Evolutionary conservation across 2,797 vertebrate genomes (phyloP).

Genomic region (Diceros bicornis): DNA sequence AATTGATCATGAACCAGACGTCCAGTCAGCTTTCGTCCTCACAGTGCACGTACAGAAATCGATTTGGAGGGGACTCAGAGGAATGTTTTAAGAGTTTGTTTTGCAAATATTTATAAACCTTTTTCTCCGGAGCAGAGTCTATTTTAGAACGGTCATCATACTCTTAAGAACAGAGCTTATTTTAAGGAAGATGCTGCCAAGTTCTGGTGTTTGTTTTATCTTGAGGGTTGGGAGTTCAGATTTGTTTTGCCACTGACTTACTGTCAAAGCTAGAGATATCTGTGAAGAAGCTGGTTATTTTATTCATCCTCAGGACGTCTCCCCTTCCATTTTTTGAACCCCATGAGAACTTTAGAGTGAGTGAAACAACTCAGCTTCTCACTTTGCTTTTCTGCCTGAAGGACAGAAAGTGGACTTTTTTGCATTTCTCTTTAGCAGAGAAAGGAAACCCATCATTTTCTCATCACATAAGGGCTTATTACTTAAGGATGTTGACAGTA

Average conservation of each 20-base stretch:
- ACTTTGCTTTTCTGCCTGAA: conserved; percentile 6
- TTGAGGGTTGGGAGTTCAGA: conserved; percentile 76
- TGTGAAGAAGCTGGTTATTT: conserved; percentile 78
- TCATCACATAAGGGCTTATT: conserved; percentile 28
- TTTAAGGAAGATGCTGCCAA: conserved; percentile 82
- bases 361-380: conserved; percentile 28
- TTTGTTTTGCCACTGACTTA: conserved; percentile 76
- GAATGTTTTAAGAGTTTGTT: conserved; percentile 84
- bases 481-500: conserved; percentile 50
- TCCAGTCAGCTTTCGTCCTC: conserved; percentile 87
- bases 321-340: neutral
- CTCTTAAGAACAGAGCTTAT: conserved; percentile 69
- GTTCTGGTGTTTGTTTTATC: conserved; percentile 85
- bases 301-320: neutral
- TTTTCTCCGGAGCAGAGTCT: conserved; percentile 83
- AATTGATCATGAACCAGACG: conserved; percentile 87
- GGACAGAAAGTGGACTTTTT: conserved; percentile 47
- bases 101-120: conserved; percentile 89
- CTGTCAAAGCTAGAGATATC: conserved; percentile 75
- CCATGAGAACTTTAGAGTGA: conserved; percentile 3
- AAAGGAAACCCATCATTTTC: conserved; percentile 60
- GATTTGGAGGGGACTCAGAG: conserved; percentile 78
- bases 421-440: conserved; percentile 25
- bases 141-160: conserved; percentile 72
- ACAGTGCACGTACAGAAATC: conserved; percentile 74